Conservation (phyloP, 2,797 vertebrate genomes). For the Pseudomugil tenellus region DNA sequence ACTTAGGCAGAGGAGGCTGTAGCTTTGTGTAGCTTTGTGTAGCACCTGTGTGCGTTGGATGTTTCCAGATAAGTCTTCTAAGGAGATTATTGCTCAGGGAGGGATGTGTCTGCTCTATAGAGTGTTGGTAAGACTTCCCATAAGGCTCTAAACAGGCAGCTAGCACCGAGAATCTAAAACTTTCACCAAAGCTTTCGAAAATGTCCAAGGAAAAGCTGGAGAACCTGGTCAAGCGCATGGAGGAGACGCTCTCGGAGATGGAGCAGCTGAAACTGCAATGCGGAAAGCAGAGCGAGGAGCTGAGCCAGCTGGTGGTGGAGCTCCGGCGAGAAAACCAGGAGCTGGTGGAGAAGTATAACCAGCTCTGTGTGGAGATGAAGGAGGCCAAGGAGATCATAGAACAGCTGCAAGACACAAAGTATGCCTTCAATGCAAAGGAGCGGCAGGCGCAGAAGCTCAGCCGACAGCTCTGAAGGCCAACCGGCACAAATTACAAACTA, state of each 20-base stretch:
- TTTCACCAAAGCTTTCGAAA: not conserved
- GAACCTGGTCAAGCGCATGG: conserved; percentile 88
- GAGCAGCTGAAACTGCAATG: conserved; percentile 89
- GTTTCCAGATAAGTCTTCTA: conserved; percentile 77
- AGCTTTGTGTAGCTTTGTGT: conserved; percentile 17
- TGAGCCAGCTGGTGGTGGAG: conserved; percentile 86
- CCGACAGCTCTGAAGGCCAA: conserved; percentile 82
- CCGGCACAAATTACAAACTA: not conserved
- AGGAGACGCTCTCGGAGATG: conserved; percentile 88
- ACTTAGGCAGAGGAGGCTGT: conserved; percentile 23
- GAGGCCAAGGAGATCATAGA: conserved; percentile 86
- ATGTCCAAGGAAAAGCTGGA: conserved; percentile 91
- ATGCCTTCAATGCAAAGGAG: conserved; percentile 87
- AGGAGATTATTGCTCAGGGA: conserved; percentile 71
- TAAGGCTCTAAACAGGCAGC: conserved; percentile 29
- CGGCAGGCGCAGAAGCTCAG: conserved; percentile 90
- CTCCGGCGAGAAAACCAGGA: conserved; percentile 87
- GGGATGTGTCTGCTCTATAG: conserved; percentile 49
- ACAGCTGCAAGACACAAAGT: conserved; percentile 85
- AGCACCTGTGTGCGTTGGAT: conserved; percentile 38
- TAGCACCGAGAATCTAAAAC: conserved; percentile 12
- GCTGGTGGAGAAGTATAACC: conserved; percentile 85
- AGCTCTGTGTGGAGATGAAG: conserved; percentile 82
- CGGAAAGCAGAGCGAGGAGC: conserved; percentile 87
- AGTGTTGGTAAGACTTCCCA: conserved; percentile 64